Percentiles rank a stretch among this genome's conserved stretches.
Evolutionary conservation across 2,113 vertebrate species (phyloP).

Genomic region (Pollachius pollachius): DNA sequence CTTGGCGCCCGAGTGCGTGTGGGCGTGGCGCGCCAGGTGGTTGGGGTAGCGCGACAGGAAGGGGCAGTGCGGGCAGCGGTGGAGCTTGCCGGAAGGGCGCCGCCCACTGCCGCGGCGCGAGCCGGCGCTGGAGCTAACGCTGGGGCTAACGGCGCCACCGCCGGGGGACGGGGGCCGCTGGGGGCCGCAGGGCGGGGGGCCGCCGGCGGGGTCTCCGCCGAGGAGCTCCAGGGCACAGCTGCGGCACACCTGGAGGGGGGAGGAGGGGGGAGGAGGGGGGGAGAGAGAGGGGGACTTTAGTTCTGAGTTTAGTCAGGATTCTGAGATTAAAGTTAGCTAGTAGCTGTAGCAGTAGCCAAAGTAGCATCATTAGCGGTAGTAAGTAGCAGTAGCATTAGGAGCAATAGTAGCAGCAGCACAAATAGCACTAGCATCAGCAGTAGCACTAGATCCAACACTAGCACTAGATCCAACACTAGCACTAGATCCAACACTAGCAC

Average conservation of each 20-base stretch:
- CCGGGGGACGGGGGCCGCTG: neutral
- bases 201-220: conserved; percentile 58
- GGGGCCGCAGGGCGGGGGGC: conserved; percentile 18
- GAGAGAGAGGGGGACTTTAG: neutral
- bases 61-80: conserved; percentile 85
- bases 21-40: conserved; percentile 93
- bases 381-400: no score
- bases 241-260: conserved; percentile 72
- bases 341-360: no score
- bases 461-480: no score
- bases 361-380: no score
- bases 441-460: no score
- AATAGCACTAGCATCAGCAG: no score
- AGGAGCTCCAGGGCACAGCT: conserved; percentile 78
- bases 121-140: neutral
- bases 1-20: conserved; percentile 91
- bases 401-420: no score
- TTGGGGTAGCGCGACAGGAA: conserved; percentile 94
- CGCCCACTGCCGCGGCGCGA: conserved; percentile 10
- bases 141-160: neutral
- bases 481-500: no score
- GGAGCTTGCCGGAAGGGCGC: conserved; percentile 71
- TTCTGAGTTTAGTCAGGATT: no score
- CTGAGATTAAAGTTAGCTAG: no score
- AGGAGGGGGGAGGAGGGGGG: neutral